phyloP scores from a whole-genome alignment of 2,888 invertebrate genomes.

The Hetaerina titia region DNA sequence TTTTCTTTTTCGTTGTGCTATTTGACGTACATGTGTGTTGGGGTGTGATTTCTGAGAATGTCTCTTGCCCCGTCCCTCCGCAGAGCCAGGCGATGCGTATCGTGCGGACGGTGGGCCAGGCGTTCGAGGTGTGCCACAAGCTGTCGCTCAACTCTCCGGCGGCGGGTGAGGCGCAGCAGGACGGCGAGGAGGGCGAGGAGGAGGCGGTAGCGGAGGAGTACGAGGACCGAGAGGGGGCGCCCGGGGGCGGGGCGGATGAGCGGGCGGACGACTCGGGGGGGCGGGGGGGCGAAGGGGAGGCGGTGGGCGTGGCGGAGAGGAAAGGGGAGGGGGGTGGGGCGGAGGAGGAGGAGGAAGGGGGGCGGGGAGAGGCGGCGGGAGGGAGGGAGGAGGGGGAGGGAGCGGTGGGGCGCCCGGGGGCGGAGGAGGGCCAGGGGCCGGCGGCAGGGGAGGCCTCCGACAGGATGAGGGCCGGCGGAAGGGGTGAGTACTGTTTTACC shows the following conservation, averaged over 20 bases:
- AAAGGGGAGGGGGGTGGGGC: slow-evolving; percentile 68
- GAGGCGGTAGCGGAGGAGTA: slow-evolving; percentile 73
- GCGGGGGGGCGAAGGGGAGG: background rate
- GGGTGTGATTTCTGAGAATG: slow-evolving; percentile 30
- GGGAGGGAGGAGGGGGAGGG: background rate
- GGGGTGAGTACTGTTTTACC: background rate
- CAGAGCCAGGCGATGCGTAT: slow-evolving; percentile 99
- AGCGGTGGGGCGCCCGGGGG: background rate
- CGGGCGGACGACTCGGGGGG: background rate
- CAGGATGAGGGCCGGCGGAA: slow-evolving; percentile 51
- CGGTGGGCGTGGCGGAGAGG: slow-evolving; percentile 69
- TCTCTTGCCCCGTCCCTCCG: slow-evolving; percentile 74
- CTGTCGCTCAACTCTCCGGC: slow-evolving; percentile 83
- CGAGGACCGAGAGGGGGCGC: slow-evolving; percentile 70
- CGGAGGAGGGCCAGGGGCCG: background rate
- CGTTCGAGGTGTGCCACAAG: slow-evolving; percentile 99
- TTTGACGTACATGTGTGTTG: too few species aligned
- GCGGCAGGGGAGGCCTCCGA: background rate
- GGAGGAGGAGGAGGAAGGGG: slow-evolving; percentile 77
- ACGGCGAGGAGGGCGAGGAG: slow-evolving; percentile 74
- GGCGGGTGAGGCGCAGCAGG: slow-evolving; percentile 72
- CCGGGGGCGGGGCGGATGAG: slow-evolving; percentile 75
- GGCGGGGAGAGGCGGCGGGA: background rate
- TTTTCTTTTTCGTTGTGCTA: too few species aligned
- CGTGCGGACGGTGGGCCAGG: slow-evolving; percentile 98